Percentiles rank a stretch among this genome's conserved stretches.
phyloP scores from a whole-genome alignment of 2,888 invertebrate genomes.

The Dromius quadrimaculatus region DNA sequence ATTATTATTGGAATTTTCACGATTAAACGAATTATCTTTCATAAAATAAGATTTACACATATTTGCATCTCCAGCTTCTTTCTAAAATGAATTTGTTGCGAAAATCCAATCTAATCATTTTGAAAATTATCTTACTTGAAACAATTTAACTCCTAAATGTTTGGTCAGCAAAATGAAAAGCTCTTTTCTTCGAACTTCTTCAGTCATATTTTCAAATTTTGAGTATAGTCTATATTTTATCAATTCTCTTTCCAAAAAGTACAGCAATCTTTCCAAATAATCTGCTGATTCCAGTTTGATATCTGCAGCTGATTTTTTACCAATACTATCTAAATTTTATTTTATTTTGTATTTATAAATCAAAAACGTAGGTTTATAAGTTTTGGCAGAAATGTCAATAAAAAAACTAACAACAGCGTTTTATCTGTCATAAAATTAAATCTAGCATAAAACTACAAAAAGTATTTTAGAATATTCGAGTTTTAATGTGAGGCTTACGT shows the following conservation, averaged over 20 bases:
- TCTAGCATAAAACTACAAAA: no score
- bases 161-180: not conserved
- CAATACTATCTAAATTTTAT: no score
- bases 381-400: no score
- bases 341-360: no score
- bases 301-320: conserved; percentile 16
- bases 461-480: no score
- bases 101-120: not conserved
- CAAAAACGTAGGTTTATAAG: no score
- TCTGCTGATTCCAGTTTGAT: not conserved
- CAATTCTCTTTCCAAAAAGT: not conserved
- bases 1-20: not conserved
- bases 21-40: not conserved
- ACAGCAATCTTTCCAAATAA: conserved; percentile 3
- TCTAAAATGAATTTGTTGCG: not conserved
- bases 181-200: not conserved
- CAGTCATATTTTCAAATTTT: not conserved
- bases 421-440: no score
- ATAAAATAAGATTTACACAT: not conserved
- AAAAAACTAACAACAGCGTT: no score
- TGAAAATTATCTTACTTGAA: not conserved
- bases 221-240: not conserved
- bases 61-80: conserved; percentile 1
- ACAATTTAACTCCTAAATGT: not conserved
- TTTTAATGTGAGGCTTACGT: no score